Base-by-base conservation (phyloP, 2,797 vertebrate genomes). In the Acrocephalus scirpaceus region DNA sequence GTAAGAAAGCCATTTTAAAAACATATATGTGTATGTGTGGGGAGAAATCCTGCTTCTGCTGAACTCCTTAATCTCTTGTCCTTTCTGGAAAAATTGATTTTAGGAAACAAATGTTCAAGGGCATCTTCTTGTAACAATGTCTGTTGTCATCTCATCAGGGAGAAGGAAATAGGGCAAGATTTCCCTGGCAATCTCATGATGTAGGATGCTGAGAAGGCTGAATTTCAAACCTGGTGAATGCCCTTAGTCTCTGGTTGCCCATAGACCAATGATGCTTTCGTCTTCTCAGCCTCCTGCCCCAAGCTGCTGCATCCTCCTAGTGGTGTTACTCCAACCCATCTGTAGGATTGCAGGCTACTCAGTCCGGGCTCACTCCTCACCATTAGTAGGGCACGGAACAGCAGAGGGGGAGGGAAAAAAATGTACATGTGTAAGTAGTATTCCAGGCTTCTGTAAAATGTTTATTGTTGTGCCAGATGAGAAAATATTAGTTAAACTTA, bases 401-500 rank as follows among this genome's bases (percentile, higher is more conserved):
- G 13, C 7, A 60, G 23, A 26, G 5, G 15, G 2, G 21, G 3
- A 20, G 2, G 1, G 2, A 11, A 13, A 15, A 27, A 34, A 53
- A 40, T 32, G 11, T 16, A 14, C 3, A 4, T 1, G 1, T 40
- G 14, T 83, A 83, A 80, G 36, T 8, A 70, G 2, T 74, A 42
- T 74, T 80, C 45, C 32, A 44, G 22, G 13, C 11, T 47, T 85
- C 20, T 44, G 13, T 61, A 69, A 72, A 76, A 80, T 8, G 12
- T 44, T 20, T 71, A 5, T 40, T 69, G 11, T 72, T 80, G 27
- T 61, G 47, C 44, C 71, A 84, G 65, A 34, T 88, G 44, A 38
- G 62, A 93, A 86, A 92, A 83, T 61, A 32, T 56, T 74, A 91
- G 61, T 74, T 88, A 66, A 85, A 60, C 12, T 82, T 76, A 30